Evolutionary conservation across 2,113 vertebrate genomes (phyloP).

Genomic region (Eublepharis macularius): DNA sequence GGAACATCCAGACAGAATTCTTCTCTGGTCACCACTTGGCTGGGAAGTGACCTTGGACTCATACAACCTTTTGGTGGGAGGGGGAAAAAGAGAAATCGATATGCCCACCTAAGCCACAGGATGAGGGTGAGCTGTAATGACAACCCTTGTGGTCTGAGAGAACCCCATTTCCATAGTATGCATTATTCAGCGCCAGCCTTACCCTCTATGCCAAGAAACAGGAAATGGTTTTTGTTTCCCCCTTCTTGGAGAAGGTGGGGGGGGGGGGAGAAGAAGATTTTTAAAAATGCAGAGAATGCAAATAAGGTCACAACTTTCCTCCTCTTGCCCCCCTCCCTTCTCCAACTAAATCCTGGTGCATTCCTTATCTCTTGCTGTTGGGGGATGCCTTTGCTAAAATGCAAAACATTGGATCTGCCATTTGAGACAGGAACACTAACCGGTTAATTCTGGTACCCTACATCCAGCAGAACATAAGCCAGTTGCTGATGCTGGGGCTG

Average conservation of each 20-base stretch:
- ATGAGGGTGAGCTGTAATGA: slow-evolving; percentile 64
- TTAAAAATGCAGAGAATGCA: too few relatives aligned
- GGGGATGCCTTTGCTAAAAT: too few relatives aligned
- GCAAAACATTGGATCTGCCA: neutral
- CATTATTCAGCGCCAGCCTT: slow-evolving; percentile 82
- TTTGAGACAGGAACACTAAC: neutral
- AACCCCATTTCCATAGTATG: slow-evolving; percentile 78
- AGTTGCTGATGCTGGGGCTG: neutral
- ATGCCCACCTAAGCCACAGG: slow-evolving; percentile 30
- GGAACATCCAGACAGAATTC: neutral
- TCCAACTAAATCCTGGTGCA: too few relatives aligned
- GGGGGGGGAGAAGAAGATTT: too few relatives aligned
- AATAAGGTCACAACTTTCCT: too few relatives aligned
- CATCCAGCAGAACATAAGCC: too few relatives aligned
- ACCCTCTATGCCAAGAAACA: slow-evolving; percentile 82
- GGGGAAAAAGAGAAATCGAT: slow-evolving; percentile 50
- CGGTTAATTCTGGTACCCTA: too few relatives aligned
- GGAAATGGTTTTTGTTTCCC: slow-evolving; percentile 77
- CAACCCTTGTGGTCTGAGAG: slow-evolving; percentile 66
- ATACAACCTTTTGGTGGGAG: slow-evolving; percentile 12
- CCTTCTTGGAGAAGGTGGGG: too few relatives aligned
- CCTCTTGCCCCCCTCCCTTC: too few relatives aligned
- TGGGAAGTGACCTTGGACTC: slow-evolving; percentile 65
- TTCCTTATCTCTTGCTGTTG: too few relatives aligned
- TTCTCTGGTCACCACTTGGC: neutral